Conservation (phyloP, 2,113 vertebrate genomes). For the Cavia aperea region DNA sequence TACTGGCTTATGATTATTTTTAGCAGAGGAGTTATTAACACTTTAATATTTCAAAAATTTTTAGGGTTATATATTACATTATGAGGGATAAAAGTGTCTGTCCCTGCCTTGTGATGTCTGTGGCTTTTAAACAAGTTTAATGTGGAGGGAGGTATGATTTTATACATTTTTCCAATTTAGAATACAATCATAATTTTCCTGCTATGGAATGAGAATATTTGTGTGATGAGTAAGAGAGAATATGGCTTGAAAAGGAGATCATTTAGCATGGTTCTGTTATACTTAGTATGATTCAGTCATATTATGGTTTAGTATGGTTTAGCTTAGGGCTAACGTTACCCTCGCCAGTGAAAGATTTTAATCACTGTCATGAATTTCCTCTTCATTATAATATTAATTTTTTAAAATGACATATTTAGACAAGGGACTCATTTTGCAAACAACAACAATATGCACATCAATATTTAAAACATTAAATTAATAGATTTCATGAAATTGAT, state of each 20-base stretch:
- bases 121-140: neutral
- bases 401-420: neutral
- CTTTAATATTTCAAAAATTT: neutral
- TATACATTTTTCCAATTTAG: neutral
- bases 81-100: neutral
- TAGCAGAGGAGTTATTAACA: neutral
- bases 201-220: neutral
- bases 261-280: neutral
- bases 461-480: slow-evolving; percentile 9
- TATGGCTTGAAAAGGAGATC: neutral
- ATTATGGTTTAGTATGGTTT: no score
- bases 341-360: neutral
- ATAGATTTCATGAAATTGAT: neutral
- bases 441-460: neutral
- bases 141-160: neutral
- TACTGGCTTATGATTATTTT: neutral
- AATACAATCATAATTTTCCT: neutral
- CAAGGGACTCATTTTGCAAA: neutral
- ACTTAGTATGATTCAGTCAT: neutral
- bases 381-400: neutral
- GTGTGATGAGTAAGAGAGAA: neutral
- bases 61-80: neutral
- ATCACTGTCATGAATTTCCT: neutral
- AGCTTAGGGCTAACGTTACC: neutral
- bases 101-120: neutral